A percentile compares a stretch with the other conserved stretches of the same genome.
These are phyloP conservation scores for Arctopsyche grandis DNA, from an alignment of 1,140 invertebrate genomes.

Conservation along the genomic window DNA sequence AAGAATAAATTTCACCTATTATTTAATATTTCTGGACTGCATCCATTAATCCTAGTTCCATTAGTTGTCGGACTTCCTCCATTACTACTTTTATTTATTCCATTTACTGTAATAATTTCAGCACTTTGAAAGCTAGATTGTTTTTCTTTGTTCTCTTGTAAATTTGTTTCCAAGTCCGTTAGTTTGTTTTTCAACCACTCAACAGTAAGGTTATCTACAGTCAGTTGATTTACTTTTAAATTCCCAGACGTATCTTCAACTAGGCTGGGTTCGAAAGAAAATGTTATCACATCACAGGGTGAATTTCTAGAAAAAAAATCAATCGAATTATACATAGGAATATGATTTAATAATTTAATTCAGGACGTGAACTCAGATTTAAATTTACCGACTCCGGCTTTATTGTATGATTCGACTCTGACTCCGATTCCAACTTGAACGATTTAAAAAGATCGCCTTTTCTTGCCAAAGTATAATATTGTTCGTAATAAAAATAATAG, in stretches of 20 bases:
- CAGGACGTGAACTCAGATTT: background rate
- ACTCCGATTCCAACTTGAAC: too few relatives aligned
- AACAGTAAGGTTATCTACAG: constrained; percentile 90
- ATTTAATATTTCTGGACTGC: constrained; percentile 31
- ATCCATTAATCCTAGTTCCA: constrained; percentile 57
- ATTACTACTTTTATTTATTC: constrained; percentile 57
- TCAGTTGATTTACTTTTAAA: constrained; percentile 82
- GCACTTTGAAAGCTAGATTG: constrained; percentile 66
- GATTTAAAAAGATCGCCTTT: too few relatives aligned
- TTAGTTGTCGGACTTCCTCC: constrained; percentile 57
- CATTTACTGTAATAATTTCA: constrained; percentile 64
- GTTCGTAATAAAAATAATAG: too few relatives aligned
- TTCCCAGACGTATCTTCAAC: constrained; percentile 86
- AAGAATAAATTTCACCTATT: constrained; percentile 18
- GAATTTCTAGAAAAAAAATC: constrained; percentile 70
- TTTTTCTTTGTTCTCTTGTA: constrained; percentile 77
- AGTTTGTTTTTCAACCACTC: constrained; percentile 84
- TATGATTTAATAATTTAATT: background rate
- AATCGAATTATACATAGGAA: background rate
- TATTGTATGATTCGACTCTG: too few relatives aligned
- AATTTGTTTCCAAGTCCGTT: constrained; percentile 76
- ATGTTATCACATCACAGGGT: constrained; percentile 76
- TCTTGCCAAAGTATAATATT: too few relatives aligned
- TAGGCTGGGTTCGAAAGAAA: constrained; percentile 85
- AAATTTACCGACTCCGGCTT: too few relatives aligned